Evolutionary conservation across 2,797 vertebrate genomes (phyloP), one percentile per base, ranked within the genome.

Genomic region (Mycteria americana): DNA sequence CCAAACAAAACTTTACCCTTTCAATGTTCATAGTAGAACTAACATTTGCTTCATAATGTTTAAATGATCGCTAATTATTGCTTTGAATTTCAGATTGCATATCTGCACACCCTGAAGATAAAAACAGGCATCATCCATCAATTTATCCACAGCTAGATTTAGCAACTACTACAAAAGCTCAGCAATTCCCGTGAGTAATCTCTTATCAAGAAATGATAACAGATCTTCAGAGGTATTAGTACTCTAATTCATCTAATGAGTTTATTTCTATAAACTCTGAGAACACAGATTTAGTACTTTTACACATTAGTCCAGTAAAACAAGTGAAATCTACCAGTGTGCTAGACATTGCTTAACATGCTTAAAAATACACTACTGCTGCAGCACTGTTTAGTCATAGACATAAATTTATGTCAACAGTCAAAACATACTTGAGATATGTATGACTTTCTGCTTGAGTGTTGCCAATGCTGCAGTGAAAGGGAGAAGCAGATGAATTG

Each of bases 121-220:
- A 81, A 77, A 90, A 72, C 53, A 87, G 51, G 64, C 88, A 76
- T 59, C 90, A 85, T 73, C 92, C 95, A 83, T 96, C 96, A 79
- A 41, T 97, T 95, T 97, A 97, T 78, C 96, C 97, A 41, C 96
- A 97, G 45, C 59, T 97, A 53, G 95, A 98, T 87, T 93, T 97
- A 85, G 75, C 95, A 78, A 10, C 83, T 86, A 51, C 89, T 57
- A 30, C 91, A 87, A 97, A 97, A 57, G 63, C 91, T 92, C 97
- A 96, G 92, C 91, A 93, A 7, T 35, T 96, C 64, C 37, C 0
- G 97, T 98, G 97, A 98, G 98, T 98, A 92, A 28, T 69, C 37
- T 68, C 24, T 84, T 65, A 27, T 3, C 23, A 54, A 76, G 46
- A 68, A 85, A 51, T 14, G 48, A 16, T 56, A 57, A 62, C 37